Evolutionary conservation across 2,797 vertebrate genomes (phyloP).

Genomic region (Heteromormyrus szaboi): DNA sequence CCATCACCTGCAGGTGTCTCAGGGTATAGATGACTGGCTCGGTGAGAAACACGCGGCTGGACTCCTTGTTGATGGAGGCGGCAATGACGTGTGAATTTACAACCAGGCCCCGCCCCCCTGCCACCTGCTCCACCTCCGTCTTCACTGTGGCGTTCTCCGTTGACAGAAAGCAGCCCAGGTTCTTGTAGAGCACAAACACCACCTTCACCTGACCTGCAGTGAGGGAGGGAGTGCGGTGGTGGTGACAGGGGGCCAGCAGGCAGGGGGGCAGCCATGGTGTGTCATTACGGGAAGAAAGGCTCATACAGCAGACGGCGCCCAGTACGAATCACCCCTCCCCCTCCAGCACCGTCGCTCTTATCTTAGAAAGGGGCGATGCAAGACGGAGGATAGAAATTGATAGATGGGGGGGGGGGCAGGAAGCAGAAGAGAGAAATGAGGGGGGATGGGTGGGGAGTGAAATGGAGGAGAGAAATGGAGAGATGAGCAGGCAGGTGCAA

Average conservation of each 20-base stretch:
- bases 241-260: neutral
- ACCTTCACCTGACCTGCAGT: constrained; percentile 82
- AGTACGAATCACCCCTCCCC: neutral
- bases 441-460: neutral
- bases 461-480: neutral
- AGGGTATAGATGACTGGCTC: constrained; percentile 87
- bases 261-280: neutral
- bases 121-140: constrained; percentile 68
- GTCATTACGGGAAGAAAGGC: neutral
- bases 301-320: neutral
- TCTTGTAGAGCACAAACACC: constrained; percentile 87
- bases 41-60: constrained; percentile 84
- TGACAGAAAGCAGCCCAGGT: constrained; percentile 82
- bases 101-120: constrained; percentile 61
- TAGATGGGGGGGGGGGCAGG: neutral
- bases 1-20: constrained; percentile 75
- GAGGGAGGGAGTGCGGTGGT: neutral
- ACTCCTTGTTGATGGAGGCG: constrained; percentile 90
- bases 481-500: neutral
- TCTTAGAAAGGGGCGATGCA: neutral
- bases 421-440: neutral
- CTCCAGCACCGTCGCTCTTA: neutral
- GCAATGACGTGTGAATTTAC: constrained; percentile 87
- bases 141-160: constrained; percentile 87
- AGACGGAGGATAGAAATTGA: neutral